Base-by-base conservation (phyloP, 2,113 vertebrate genomes). In the Eidolon helvum region DNA sequence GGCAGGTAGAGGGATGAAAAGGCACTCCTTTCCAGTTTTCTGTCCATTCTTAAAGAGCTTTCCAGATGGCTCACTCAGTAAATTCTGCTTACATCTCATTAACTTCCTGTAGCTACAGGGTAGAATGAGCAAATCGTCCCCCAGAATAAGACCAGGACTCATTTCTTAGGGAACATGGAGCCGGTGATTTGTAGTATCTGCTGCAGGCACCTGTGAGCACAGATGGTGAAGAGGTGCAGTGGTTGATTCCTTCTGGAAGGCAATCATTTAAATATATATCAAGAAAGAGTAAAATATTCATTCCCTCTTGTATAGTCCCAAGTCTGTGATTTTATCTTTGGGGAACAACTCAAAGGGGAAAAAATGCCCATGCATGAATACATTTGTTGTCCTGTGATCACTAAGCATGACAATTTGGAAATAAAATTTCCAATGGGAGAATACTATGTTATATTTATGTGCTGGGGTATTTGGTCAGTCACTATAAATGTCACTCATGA, bases 391-490 rank as follows among this genome's bases (percentile, higher is more conserved):
- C 16, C 24, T 9, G 4, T 7, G 10, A n/a, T 59, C 24, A 10
- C 30, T 50, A 22, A 35, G 7, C 4, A 12, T 43, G 43, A n/a
- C 33, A 38, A 38, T 16, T 59, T 30, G 18, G 9, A 35, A 68
- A 63, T 35, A 26, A 57, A 33, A 43, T 77, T 93, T 88, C 50
- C 53, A 48, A 4, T 24, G 38, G 68, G 28, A 71, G 40, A n/a
- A 30, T 5, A 0, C 48, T 55, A 0, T n/a, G 3, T 12, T n/a
- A 10, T 21, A 26, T 18, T 18, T 7, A 21, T 50, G 24, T 4
- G 15, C 30, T 35, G 38, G 66, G 43, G 45, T 16, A 18, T 38
- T 43, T n/a, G 10, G 68, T 65, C 59, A n/a, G 43, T 35, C 61
- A 10, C 38, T 2, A 40, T 18, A 43, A 63, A 18, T 9, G 57